Evolutionary conservation across 2,888 invertebrate species (phyloP).

Genomic region (Siphonodentalium dalli): DNA sequence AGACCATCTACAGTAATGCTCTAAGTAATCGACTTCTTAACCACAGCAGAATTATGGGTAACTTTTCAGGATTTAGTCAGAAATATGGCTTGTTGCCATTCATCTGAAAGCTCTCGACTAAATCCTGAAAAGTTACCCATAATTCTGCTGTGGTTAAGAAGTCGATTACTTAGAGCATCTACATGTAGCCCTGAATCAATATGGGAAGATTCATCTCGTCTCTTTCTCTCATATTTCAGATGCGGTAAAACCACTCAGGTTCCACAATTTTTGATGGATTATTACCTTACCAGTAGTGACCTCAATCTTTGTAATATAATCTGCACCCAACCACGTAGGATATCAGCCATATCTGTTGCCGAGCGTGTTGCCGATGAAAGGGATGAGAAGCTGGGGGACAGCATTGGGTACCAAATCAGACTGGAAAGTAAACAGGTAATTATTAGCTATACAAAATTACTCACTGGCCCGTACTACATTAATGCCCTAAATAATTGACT

Average conservation of each 20-base stretch:
- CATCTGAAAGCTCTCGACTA: too few relatives aligned
- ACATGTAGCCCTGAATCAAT: not conserved
- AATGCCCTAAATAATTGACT: too few relatives aligned
- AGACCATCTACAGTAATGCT: too few relatives aligned
- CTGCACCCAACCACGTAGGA: slow-evolving; percentile 80
- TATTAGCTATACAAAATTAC: too few relatives aligned
- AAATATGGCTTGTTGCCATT: too few relatives aligned
- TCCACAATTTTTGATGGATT: slow-evolving; percentile 86
- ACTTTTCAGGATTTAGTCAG: too few relatives aligned
- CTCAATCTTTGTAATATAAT: slow-evolving; percentile 51
- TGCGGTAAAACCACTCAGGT: slow-evolving; percentile 70
- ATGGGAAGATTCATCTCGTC: not conserved
- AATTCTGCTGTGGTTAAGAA: too few relatives aligned
- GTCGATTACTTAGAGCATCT: too few relatives aligned
- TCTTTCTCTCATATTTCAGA: slow-evolving; percentile 29
- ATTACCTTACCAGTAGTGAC: slow-evolving; percentile 70
- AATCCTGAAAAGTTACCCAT: too few relatives aligned
- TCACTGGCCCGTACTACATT: too few relatives aligned
- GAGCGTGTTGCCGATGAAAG: slow-evolving; percentile 87
- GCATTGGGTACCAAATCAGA: slow-evolving; percentile 78
- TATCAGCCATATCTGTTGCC: slow-evolving; percentile 87
- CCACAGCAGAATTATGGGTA: too few relatives aligned
- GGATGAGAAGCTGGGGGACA: slow-evolving; percentile 71
- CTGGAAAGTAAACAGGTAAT: slow-evolving; percentile 70
- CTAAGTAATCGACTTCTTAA: too few relatives aligned